Base-by-base conservation (phyloP, 2,888 invertebrate genomes). In the Troides helena region DNA sequence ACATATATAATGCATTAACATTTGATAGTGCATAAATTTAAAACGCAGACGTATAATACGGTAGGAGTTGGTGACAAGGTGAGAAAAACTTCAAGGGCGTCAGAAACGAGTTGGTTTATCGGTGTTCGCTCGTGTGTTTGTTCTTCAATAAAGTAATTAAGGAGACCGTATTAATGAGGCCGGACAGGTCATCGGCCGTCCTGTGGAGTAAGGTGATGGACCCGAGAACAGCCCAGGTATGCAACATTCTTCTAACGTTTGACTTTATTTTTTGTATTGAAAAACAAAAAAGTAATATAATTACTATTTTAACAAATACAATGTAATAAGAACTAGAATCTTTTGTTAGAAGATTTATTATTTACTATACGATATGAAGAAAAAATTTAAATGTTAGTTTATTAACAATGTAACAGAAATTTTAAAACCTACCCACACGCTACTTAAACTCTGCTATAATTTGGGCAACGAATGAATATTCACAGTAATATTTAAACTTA, bases 101-200 rank as follows among this genome's bases (percentile, higher is more conserved):
- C 64, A 53, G 21, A 53, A 63, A 70, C 63, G 59, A 67, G 64
- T 64, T 56, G 23, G 12, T 3, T 65, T 68, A 68, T 69, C 69
- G 23, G 60, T 43, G 62, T 63, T 25, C 61, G 56, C 39, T 68
- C 69, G 68, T 62, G 70, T 74, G 74, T 74, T 74, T 70, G 72
- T 75, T 74, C 73, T 77, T 80, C 79, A 81, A 82, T 80, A 78
- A 78, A 77, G 76, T 79, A 73, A 72, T 75, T 76, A 83, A 75
- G 75, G 77, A 75, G 77, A 76, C 30, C 76, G 77, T 75, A 75
- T 77, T 76, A 76, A 74, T 78, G 76, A 74, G 70, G 69, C 70
- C 71, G 68, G 69, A 59, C 66, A 65, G 73, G 74, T 74, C 73
- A 58, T 70, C 69, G 74, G 68, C 70, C 74, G 68, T 61, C 57